Conservation (phyloP, 2,888 invertebrate genomes). For the Drosophila kanekoi region DNA sequence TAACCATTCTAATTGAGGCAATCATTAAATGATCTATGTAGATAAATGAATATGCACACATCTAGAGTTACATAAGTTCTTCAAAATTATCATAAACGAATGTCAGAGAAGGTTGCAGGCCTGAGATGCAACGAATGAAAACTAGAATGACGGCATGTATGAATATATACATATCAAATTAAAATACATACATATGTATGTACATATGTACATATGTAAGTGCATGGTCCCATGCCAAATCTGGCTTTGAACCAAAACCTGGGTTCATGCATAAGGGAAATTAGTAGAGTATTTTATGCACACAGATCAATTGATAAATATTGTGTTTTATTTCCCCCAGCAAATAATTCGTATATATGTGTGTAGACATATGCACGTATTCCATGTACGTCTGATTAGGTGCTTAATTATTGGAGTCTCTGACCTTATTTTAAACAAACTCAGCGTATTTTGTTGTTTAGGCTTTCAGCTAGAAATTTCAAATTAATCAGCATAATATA, state of each 20-base stretch:
- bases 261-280: not conserved
- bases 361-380: not conserved
- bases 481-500: slow-evolving; percentile 21
- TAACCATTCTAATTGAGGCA: slow-evolving; percentile 24
- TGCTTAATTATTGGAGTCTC: slow-evolving; percentile 13
- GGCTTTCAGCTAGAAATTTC: slow-evolving; percentile 7
- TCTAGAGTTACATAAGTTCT: not conserved
- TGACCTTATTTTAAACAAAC: slow-evolving; percentile 19
- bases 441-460: slow-evolving; percentile 15
- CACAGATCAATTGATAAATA: no score
- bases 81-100: slow-evolving; percentile 14
- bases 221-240: no score
- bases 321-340: no score
- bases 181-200: no score
- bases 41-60: not conserved
- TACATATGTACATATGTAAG: no score
- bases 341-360: not conserved
- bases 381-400: not conserved
- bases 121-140: not conserved
- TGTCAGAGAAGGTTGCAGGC: slow-evolving; percentile 1
- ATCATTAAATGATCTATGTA: slow-evolving; percentile 8
- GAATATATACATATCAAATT: no score
- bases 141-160: not conserved
- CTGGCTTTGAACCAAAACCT: no score
- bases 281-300: not conserved